phyloP scores from a whole-genome alignment of 2,888 invertebrate genomes.

The Rhamphomyia laevipes region DNA sequence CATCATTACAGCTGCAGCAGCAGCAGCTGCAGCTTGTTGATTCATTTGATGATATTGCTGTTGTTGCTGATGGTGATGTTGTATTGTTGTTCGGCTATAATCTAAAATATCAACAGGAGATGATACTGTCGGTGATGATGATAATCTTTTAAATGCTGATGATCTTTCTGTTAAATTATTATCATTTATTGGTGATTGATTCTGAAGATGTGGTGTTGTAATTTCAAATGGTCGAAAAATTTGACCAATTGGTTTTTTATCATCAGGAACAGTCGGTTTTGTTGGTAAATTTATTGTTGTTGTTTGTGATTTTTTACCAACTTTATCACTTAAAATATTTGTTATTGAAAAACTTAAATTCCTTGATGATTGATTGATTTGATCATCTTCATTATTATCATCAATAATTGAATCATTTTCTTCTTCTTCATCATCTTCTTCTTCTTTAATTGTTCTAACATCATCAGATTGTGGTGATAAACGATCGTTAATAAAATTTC shows the following conservation, averaged over 20 bases:
- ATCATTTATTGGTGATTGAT: slow-evolving; percentile 16
- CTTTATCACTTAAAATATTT: slow-evolving; percentile 37
- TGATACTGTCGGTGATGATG: slow-evolving; percentile 9
- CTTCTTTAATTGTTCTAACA: slow-evolving; percentile 30
- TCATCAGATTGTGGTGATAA: slow-evolving; percentile 22
- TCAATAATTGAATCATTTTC: slow-evolving; percentile 25
- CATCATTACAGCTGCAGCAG: slow-evolving; percentile 34
- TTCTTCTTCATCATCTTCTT: slow-evolving; percentile 34
- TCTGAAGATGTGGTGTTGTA: slow-evolving; percentile 1
- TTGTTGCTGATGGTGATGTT: slow-evolving; percentile 4
- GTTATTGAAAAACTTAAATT: slow-evolving; percentile 34
- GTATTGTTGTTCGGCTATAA: slow-evolving; percentile 4
- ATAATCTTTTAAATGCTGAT: slow-evolving; percentile 31
- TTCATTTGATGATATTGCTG: slow-evolving; percentile 21
- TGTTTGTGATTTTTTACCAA: slow-evolving; percentile 20
- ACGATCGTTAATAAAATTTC: slow-evolving; percentile 15
- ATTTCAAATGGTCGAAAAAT: slow-evolving; percentile 35
- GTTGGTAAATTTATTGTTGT: not conserved
- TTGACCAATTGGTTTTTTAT: not conserved
- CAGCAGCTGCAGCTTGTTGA: slow-evolving; percentile 32
- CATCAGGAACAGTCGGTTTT: not conserved
- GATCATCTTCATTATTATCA: slow-evolving; percentile 16
- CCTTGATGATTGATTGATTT: slow-evolving; percentile 2
- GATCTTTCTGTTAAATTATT: slow-evolving; percentile 22
- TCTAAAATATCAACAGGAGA: slow-evolving; percentile 11